phyloP scores from a whole-genome alignment of 2,113 vertebrate species.

The Peucedramus taeniatus region DNA sequence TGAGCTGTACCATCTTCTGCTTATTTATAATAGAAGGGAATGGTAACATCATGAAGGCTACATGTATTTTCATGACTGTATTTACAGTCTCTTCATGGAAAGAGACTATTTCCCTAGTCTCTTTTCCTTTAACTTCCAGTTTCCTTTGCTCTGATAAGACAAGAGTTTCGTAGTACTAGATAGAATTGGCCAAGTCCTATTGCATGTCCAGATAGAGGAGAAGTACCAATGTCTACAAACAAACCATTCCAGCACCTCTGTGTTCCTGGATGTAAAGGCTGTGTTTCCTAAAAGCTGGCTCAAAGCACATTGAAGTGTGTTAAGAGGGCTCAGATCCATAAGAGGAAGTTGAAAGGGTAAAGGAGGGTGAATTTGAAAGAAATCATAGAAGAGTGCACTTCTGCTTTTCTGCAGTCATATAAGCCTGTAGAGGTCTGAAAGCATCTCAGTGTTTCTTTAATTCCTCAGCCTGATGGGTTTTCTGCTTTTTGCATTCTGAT shows the following conservation, averaged over 20 bases:
- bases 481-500: background rate
- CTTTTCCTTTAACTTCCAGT: background rate
- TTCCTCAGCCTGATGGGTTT: background rate
- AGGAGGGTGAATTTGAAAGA: background rate
- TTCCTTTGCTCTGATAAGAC: background rate
- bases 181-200: background rate
- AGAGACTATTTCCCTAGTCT: too few relatives aligned
- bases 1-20: background rate
- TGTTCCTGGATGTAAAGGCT: background rate
- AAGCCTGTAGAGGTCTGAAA: background rate
- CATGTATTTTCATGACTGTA: background rate
- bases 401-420: background rate
- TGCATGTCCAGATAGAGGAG: background rate
- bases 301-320: background rate
- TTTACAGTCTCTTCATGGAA: too few relatives aligned
- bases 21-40: background rate
- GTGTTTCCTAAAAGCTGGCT: background rate
- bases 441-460: background rate
- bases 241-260: background rate
- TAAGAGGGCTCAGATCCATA: background rate
- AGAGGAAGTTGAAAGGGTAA: background rate
- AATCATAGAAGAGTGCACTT: background rate
- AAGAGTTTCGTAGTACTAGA: background rate
- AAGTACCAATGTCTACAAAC: background rate
- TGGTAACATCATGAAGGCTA: background rate